Percentiles rank a stretch among this genome's conserved stretches.
These are phyloP conservation scores for Lepus timidus DNA, from an alignment of 2,113 vertebrate genomes.

Conservation along the genomic window DNA sequence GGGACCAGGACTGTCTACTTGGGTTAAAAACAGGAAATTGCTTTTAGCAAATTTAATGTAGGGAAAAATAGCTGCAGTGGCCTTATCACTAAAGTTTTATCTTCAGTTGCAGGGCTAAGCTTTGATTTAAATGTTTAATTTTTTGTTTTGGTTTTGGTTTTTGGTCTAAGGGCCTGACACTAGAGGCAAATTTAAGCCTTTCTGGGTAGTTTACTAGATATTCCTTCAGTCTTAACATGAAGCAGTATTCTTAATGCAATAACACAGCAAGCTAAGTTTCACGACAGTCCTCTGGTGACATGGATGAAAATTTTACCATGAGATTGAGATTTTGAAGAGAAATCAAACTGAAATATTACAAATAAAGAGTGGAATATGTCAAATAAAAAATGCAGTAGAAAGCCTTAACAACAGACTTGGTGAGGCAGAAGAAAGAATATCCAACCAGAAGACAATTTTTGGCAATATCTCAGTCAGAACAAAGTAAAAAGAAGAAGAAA, in stretches of 20 bases:
- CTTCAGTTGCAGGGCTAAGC: slow-evolving; percentile 12
- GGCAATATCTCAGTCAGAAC: too few species aligned
- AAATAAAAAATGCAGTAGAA: too few species aligned
- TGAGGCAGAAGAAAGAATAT: too few species aligned
- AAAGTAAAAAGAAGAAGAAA: too few species aligned
- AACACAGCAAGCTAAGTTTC: neutral
- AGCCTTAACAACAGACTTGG: too few species aligned
- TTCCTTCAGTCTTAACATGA: slow-evolving; percentile 59
- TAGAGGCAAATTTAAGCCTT: slow-evolving; percentile 56
- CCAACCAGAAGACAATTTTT: too few species aligned
- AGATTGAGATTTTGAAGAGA: too few species aligned
- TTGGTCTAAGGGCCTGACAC: neutral
- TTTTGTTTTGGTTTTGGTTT: neutral
- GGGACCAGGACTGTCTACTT: slow-evolving; percentile 78
- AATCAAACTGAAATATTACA: too few species aligned
- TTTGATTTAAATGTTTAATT: slow-evolving; percentile 65
- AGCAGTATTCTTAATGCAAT: slow-evolving; percentile 38
- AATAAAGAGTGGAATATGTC: too few species aligned
- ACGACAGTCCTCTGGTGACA: neutral
- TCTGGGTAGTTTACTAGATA: slow-evolving; percentile 3
- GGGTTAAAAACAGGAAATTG: slow-evolving; percentile 85
- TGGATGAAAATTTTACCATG: too few species aligned
- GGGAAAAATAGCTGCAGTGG: slow-evolving; percentile 66
- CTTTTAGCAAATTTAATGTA: slow-evolving; percentile 82
- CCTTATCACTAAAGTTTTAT: slow-evolving; percentile 43